Conservation (phyloP, 2,797 vertebrate genomes). For the Tiaroga cobitis region DNA sequence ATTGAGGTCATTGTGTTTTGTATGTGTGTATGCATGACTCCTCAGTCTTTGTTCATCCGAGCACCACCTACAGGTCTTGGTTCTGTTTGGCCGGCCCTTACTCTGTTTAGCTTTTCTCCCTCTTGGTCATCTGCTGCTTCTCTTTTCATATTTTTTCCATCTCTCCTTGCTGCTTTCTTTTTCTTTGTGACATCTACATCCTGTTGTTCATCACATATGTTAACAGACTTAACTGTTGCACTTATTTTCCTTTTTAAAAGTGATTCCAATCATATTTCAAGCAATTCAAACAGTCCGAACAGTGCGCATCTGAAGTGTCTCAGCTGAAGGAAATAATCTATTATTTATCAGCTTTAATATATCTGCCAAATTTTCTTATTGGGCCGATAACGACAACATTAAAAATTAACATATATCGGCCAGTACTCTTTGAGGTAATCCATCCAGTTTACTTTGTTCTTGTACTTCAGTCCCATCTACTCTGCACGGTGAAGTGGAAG, state of each 20-base stretch:
- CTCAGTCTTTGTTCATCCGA: conserved; percentile 48
- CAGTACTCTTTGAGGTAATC: no score
- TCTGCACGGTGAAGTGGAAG: no score
- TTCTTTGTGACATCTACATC: neutral
- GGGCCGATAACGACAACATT: no score
- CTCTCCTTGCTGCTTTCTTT: neutral
- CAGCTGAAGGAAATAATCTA: no score
- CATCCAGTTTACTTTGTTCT: no score
- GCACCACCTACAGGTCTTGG: conserved; percentile 43
- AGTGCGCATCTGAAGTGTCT: no score
- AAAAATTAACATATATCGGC: no score
- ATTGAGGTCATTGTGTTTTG: conserved; percentile 45
- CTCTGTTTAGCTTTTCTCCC: conserved; percentile 8
- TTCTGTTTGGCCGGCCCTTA: conserved; percentile 29
- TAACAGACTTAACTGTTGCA: neutral
- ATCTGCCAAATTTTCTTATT: no score
- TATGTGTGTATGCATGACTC: conserved; percentile 26
- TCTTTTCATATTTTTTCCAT: neutral
- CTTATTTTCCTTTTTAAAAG: neutral
- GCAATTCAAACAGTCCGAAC: no score
- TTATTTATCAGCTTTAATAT: no score
- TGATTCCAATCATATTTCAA: no score
- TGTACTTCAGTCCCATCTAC: neutral
- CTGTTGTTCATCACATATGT: neutral
- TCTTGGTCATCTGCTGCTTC: neutral